Conservation (phyloP, 2,888 invertebrate genomes). For the Phania funesta region DNA sequence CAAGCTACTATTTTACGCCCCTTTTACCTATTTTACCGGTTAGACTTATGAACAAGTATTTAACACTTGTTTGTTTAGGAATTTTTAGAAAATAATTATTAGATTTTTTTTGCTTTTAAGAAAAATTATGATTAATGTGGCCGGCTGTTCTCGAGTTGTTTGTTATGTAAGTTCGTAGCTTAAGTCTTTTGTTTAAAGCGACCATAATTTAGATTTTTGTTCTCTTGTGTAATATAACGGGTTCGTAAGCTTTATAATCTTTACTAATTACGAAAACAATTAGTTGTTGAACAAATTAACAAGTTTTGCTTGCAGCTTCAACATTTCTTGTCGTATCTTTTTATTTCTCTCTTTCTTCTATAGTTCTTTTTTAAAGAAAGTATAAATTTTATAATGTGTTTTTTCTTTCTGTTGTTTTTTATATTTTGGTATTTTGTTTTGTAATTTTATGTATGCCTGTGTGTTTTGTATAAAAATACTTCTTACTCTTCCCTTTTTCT, state of each 20-base stretch:
- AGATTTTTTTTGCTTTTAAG: not conserved
- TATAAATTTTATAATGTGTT: not conserved
- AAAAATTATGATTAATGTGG: not conserved
- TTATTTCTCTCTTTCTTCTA: not conserved
- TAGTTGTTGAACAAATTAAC: no score
- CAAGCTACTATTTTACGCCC: no score
- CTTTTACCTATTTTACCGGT: no score
- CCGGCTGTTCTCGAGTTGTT: not conserved
- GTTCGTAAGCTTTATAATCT: no score
- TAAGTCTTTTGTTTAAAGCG: not conserved
- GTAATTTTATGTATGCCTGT: not conserved
- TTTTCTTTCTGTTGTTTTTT: not conserved
- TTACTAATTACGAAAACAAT: no score
- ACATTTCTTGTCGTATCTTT: no score
- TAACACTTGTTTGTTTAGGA: not conserved
- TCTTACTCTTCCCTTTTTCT: not conserved
- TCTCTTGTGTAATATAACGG: no score
- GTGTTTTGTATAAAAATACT: not conserved
- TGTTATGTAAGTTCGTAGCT: not conserved
- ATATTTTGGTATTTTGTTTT: not conserved
- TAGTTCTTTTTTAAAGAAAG: conserved; percentile 4
- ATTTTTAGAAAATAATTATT: not conserved
- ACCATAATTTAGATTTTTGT: no score
- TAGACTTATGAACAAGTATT: not conserved
- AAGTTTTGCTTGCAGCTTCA: no score